A percentile compares a stretch with the other conserved stretches of the same genome.
Conservation (phyloP, 2,113 vertebrate species). For the Synchiropus splendidus region DNA sequence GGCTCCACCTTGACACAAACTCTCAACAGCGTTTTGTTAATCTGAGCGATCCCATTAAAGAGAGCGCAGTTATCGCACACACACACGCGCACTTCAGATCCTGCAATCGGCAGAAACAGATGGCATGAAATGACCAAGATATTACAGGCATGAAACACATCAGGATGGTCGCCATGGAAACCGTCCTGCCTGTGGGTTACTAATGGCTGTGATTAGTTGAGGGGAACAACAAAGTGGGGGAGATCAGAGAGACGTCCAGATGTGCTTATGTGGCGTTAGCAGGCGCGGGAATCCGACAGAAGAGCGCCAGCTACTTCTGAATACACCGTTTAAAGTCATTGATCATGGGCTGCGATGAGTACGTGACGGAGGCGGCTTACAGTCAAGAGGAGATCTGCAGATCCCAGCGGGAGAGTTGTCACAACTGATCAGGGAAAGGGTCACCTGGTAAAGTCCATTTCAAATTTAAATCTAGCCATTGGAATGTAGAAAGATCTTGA, state of each 20-base stretch:
- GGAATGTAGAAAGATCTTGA: too few relatives aligned
- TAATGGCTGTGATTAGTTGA: conserved; percentile 58
- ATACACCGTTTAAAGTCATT: too few relatives aligned
- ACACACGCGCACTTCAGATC: conserved; percentile 24
- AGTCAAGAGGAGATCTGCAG: background rate
- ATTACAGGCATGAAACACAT: conserved; percentile 24
- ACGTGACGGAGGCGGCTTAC: too few relatives aligned
- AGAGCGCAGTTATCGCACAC: conserved; percentile 15
- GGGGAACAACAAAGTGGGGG: conserved; percentile 47
- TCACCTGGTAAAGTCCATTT: background rate
- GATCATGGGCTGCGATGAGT: too few relatives aligned
- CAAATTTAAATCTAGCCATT: too few relatives aligned
- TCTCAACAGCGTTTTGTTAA: conserved; percentile 5
- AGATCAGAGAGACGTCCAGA: conserved; percentile 48
- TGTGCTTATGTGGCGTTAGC: conserved; percentile 44
- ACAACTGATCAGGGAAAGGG: background rate
- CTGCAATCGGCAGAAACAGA: conserved; percentile 49
- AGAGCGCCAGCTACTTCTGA: too few relatives aligned
- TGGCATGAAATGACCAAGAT: conserved; percentile 50
- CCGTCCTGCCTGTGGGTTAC: conserved; percentile 43
- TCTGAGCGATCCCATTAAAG: conserved; percentile 15
- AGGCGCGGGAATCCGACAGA: too few relatives aligned
- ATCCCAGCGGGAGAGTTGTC: background rate
- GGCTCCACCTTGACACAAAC: conserved; percentile 12
- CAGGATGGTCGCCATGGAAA: conserved; percentile 54